These are phyloP conservation scores for Gymnocypris eckloni DNA, from an alignment of 2,797 vertebrate species.

Conservation along the genomic window DNA sequence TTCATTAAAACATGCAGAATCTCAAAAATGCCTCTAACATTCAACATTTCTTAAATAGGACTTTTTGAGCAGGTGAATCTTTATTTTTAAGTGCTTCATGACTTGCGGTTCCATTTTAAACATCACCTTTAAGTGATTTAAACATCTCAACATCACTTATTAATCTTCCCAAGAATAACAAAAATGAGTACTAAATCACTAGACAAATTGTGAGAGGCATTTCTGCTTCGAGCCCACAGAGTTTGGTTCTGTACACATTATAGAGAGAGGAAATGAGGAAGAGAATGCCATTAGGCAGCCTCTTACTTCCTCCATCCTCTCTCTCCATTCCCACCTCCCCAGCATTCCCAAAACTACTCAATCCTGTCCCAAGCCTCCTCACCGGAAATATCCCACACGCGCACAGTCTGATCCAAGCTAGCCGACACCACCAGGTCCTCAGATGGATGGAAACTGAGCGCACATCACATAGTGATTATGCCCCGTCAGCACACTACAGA, in stretches of 20 bases:
- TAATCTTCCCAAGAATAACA: not conserved
- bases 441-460: slow-evolving; percentile 95
- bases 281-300: not conserved
- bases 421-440: slow-evolving; percentile 97
- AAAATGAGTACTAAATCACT: not conserved
- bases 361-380: slow-evolving; percentile 75
- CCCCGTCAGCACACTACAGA: slow-evolving; percentile 89
- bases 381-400: slow-evolving; percentile 99
- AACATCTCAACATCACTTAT: not conserved
- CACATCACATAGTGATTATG: slow-evolving; percentile 99
- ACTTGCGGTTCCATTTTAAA: not conserved
- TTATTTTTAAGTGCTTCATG: not conserved
- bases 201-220: slow-evolving; percentile 63
- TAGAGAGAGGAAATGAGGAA: slow-evolving; percentile 63
- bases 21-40: slow-evolving; percentile 70
- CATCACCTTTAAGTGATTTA: not conserved
- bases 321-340: slow-evolving; percentile 53
- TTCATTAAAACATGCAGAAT: slow-evolving; percentile 71
- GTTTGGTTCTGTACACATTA: slow-evolving; percentile 70
- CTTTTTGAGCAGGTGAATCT: not conserved
- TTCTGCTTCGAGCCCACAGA: slow-evolving; percentile 76
- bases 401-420: slow-evolving; percentile 97
- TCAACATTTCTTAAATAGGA: not conserved
- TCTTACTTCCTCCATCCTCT: slow-evolving; percentile 51
- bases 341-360: slow-evolving; percentile 60